Evolutionary conservation across 2,113 vertebrate genomes (phyloP), one percentile per base, ranked within the genome.

Genomic region (Colinus virginianus): DNA sequence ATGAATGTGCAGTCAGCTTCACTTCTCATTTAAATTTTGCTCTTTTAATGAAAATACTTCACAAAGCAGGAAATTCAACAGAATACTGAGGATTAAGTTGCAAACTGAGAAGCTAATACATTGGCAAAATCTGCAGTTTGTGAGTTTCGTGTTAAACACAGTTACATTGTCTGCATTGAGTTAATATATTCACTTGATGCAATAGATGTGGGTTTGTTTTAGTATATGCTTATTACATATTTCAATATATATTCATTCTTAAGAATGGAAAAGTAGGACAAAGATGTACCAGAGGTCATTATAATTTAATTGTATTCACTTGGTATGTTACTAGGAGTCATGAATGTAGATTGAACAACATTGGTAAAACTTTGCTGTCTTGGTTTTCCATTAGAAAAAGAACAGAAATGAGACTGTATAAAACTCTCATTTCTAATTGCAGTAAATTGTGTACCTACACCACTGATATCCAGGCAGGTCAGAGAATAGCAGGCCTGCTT

Each of bases 191-290:
- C 26, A n/a, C 55, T 20, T 11, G 18, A 20, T 30, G 48, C 74
- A 71, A 63, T 55, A 36, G 43, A 14, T 70, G 13, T 38, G 20
- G 22, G 28, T 53, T 53, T 36, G 9, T 2, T 78, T 88, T 62
- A 58, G 8, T 38, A 7, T 51, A 11, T 0, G 0, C 74, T 93
- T 78, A 25, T 68, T 74, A 16, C 16, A 23, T 3, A 2, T 53
- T 6, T 59, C 13, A 32, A 34, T 78, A 61, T 28, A 3, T 76
- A 12, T 72, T 28, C 38, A 13, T 23, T 76, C 14, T 9, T 59
- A 59, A 36, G 40, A 38, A 53, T 11, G 61, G 63, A 82, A 76
- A 6, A 84, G 18, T 17, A 62, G 36, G 62, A 12, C 75, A 58
- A 38, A 79, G 15, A 46, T 76, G 15, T 36, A 18, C 20, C 30